phyloP scores from a whole-genome alignment of 2,797 vertebrate species.

The Cyclura pinguis region DNA sequence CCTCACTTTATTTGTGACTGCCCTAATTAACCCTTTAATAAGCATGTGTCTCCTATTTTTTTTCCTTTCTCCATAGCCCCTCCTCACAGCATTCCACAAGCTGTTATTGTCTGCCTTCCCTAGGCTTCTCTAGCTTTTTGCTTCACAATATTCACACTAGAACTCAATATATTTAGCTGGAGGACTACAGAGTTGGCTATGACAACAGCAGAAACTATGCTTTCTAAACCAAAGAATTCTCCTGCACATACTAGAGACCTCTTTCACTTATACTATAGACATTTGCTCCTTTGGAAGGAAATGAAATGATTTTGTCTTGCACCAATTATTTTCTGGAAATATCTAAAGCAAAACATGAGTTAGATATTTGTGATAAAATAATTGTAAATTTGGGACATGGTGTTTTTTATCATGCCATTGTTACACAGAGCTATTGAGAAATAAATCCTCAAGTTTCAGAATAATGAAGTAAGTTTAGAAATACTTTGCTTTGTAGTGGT shows the following conservation, averaged over 20 bases:
- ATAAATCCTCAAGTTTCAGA: not conserved
- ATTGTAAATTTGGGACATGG: not conserved
- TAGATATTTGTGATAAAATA: not conserved
- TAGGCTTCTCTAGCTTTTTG: too few relatives aligned
- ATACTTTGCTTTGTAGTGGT: too few relatives aligned
- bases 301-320: not conserved
- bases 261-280: not conserved
- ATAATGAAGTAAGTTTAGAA: too few relatives aligned
- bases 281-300: rapidly evolving
- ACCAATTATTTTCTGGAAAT: not conserved
- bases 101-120: too few relatives aligned
- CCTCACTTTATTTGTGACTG: too few relatives aligned
- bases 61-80: too few relatives aligned
- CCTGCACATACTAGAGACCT: not conserved
- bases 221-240: not conserved
- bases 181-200: not conserved
- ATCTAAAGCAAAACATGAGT: not conserved
- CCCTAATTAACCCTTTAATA: too few relatives aligned
- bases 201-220: not conserved
- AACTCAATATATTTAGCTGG: not conserved
- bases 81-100: too few relatives aligned
- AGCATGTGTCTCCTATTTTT: too few relatives aligned
- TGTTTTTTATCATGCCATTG: not conserved
- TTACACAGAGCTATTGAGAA: not conserved
- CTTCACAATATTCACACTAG: not conserved